Evolutionary conservation across 2,113 vertebrate genomes (phyloP).

Genomic region (Heterocephalus glaber): DNA sequence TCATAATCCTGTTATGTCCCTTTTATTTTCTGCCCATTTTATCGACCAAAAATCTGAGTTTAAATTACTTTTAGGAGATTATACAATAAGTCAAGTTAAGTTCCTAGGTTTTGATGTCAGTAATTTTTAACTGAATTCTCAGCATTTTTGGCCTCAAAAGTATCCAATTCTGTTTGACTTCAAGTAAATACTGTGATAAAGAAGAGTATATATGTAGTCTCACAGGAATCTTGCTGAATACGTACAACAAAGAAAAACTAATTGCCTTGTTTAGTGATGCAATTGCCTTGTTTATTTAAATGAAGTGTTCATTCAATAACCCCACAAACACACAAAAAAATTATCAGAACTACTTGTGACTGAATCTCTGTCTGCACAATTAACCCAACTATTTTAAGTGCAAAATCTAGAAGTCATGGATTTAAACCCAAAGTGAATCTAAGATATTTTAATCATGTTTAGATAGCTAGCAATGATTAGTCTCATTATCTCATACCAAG

Average conservation of each 20-base stretch:
- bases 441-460: not conserved
- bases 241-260: slow-evolving; percentile 1
- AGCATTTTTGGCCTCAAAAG: not conserved
- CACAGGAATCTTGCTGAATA: not conserved
- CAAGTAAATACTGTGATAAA: not conserved
- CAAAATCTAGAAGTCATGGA: not conserved
- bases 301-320: not conserved
- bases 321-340: not conserved
- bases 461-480: not conserved
- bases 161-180: not conserved
- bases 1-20: not conserved
- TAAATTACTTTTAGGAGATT: not conserved
- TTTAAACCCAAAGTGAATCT: not conserved
- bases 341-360: not conserved
- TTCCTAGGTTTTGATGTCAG: not conserved
- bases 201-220: not conserved
- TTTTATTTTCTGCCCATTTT: not conserved
- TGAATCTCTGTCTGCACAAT: not conserved
- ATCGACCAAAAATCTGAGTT: not conserved
- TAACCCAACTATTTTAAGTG: not conserved
- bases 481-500: not conserved
- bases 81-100: not conserved
- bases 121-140: slow-evolving; percentile 1
- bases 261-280: not conserved
- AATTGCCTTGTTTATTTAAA: not conserved